Conservation (phyloP, 2,888 invertebrate genomes). For the Diarsia mendica region DNA sequence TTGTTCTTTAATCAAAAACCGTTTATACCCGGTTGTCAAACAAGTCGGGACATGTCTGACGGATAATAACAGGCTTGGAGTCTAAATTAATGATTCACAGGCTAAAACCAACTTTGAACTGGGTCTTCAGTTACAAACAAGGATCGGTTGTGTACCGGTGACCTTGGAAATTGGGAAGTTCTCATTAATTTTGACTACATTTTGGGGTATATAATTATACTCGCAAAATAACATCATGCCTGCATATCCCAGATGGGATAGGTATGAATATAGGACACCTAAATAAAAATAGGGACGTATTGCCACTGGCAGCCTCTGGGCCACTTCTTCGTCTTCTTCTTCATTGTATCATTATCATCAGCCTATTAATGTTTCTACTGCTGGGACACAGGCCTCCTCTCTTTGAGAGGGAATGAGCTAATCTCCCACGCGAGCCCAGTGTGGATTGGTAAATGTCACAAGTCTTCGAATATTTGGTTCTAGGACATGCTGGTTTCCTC, state of each 20-base stretch:
- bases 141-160: background rate
- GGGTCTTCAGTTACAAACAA: slow-evolving; percentile 7
- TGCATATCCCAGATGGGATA: background rate
- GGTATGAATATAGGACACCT: too few relatives aligned
- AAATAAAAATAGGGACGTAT: background rate
- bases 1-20: slow-evolving; percentile 52
- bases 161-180: background rate
- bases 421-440: too few relatives aligned
- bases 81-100: slow-evolving; percentile 43
- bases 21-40: slow-evolving; percentile 38
- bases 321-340: too few relatives aligned
- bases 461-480: too few relatives aligned
- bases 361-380: too few relatives aligned
- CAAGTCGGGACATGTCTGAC: slow-evolving; percentile 31
- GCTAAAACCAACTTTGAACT: slow-evolving; percentile 15
- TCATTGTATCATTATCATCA: too few relatives aligned
- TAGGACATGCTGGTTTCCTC: too few relatives aligned
- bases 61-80: slow-evolving; percentile 35
- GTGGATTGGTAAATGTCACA: too few relatives aligned
- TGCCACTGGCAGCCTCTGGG: background rate
- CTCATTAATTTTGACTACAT: background rate
- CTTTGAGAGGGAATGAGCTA: too few relatives aligned
- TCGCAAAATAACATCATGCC: background rate
- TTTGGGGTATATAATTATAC: background rate
- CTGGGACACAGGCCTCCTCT: too few relatives aligned